Conservation (phyloP, 2,113 vertebrate species). For the Larimichthys polyactis region DNA sequence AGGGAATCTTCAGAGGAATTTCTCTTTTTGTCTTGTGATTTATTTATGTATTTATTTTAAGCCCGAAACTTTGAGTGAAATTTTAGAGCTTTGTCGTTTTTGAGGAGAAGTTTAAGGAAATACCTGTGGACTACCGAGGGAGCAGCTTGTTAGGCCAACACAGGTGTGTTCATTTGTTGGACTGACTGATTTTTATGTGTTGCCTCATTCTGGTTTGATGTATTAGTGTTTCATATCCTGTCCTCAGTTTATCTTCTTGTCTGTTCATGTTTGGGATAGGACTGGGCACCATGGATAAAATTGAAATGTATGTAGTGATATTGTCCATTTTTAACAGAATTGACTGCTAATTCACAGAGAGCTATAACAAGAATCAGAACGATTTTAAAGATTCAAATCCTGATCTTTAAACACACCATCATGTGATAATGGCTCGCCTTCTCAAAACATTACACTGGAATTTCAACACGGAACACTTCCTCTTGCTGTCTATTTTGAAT, state of each 20-base stretch:
- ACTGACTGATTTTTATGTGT: neutral
- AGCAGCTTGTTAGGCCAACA: constrained; percentile 13
- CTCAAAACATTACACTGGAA: constrained; percentile 15
- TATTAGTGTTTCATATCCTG: neutral
- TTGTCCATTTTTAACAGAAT: neutral
- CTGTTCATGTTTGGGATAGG: neutral
- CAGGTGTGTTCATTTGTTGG: constrained; percentile 58
- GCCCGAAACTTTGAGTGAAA: neutral
- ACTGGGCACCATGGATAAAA: neutral
- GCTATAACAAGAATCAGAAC: neutral
- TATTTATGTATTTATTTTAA: neutral
- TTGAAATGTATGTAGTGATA: neutral
- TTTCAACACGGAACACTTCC: constrained; percentile 28
- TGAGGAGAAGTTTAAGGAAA: neutral
- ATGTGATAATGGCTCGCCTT: constrained; percentile 11
- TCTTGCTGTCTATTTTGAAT: neutral
- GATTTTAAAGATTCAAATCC: neutral
- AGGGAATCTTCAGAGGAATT: neutral
- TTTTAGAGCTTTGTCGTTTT: neutral
- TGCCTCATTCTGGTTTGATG: neutral
- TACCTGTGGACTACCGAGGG: constrained; percentile 1
- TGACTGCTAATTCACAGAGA: neutral
- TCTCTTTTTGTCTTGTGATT: neutral
- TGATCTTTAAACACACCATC: neutral
- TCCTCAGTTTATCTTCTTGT: neutral